Evolutionary conservation across 1,140 invertebrate species (phyloP).

Genomic region (Myzus persicae): DNA sequence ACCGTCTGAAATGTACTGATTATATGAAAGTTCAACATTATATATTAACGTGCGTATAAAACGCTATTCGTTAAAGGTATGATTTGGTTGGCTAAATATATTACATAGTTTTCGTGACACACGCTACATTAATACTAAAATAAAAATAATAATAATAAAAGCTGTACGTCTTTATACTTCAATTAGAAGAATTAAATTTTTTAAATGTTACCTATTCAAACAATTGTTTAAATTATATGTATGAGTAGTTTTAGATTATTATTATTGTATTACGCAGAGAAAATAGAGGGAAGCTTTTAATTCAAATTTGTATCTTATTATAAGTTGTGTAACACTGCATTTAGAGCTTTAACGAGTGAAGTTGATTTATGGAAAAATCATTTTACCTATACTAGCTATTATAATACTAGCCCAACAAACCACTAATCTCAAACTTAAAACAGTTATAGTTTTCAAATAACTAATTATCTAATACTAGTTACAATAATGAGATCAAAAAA

Average conservation of each 20-base stretch:
- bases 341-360: background rate
- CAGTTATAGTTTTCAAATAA: background rate
- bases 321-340: background rate
- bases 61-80: background rate
- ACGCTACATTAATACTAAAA: background rate
- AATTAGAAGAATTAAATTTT: background rate
- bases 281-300: background rate
- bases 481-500: too few relatives aligned
- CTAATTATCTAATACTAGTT: too few relatives aligned
- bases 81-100: background rate
- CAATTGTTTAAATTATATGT: background rate
- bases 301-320: too few relatives aligned
- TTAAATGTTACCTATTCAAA: background rate
- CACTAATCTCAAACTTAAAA: background rate
- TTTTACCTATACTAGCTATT: background rate
- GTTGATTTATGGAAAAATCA: background rate
- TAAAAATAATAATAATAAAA: background rate
- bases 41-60: background rate
- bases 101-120: background rate
- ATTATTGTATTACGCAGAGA: background rate
- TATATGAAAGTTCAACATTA: background rate
- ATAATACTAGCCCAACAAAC: background rate
- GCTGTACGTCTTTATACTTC: background rate
- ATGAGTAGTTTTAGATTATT: background rate
- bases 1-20: background rate